Conservation (phyloP, 2,113 vertebrate genomes). For the Elephantulus edwardii region DNA sequence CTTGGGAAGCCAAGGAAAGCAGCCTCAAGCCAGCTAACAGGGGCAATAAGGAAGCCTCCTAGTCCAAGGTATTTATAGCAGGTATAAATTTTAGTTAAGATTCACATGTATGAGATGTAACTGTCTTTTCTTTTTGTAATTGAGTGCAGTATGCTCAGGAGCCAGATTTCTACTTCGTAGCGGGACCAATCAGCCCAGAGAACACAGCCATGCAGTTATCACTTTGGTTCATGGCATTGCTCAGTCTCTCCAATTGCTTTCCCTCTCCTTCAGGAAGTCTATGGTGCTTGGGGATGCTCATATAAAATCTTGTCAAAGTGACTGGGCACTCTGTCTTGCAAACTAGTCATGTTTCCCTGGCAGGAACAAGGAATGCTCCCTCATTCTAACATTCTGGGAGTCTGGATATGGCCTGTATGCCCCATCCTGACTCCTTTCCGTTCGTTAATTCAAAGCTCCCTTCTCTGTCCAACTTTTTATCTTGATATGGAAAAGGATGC, state of each 20-base stretch:
- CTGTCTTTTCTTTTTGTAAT: background rate
- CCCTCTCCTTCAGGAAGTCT: background rate
- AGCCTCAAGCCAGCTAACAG: background rate
- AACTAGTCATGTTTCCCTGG: background rate
- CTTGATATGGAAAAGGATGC: background rate
- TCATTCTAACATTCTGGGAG: background rate
- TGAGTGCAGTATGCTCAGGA: background rate
- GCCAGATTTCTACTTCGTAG: background rate
- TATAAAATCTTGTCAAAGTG: background rate
- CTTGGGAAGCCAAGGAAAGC: background rate
- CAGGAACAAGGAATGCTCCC: background rate
- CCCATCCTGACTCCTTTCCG: background rate
- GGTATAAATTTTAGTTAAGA: background rate
- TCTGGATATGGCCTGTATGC: background rate
- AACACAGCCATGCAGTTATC: background rate
- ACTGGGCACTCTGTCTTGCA: too few relatives aligned
- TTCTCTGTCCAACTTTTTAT: background rate
- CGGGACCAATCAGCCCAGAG: background rate
- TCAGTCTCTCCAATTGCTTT: background rate
- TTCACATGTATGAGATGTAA: background rate
- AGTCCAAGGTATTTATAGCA: background rate
- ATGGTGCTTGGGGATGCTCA: accelerated
- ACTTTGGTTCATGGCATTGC: background rate
- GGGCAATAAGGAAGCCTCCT: background rate
- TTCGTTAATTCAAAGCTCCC: background rate